Percentiles rank a stretch among this genome's conserved stretches.
phyloP scores from a whole-genome alignment of 2,888 invertebrate species.

The Alviniconcha strummeri region DNA sequence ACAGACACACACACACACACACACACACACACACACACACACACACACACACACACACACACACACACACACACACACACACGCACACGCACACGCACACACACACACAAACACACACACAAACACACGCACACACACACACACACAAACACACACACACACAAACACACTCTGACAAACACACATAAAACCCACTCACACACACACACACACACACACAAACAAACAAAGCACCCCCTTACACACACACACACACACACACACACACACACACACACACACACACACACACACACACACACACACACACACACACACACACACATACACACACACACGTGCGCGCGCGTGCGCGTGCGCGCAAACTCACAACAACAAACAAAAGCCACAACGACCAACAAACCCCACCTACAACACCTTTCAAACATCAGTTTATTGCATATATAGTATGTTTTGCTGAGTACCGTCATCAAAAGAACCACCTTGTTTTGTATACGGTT shows the following conservation, averaged over 20 bases:
- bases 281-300: constrained; percentile 5
- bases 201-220: not conserved
- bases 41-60: not conserved
- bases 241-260: not conserved
- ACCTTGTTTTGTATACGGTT: too few relatives aligned
- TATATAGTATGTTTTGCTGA: too few relatives aligned
- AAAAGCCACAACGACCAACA: too few relatives aligned
- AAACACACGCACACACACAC: not conserved
- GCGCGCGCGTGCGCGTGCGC: too few relatives aligned
- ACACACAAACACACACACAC: not conserved
- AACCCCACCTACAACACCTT: too few relatives aligned
- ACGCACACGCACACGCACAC: not conserved
- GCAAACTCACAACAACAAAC: too few relatives aligned
- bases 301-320: not conserved
- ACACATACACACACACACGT: not conserved
- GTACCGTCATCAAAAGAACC: too few relatives aligned
- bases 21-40: not conserved
- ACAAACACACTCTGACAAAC: not conserved
- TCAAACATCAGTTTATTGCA: too few relatives aligned
- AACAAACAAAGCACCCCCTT: constrained; percentile 6
- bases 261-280: constrained; percentile 3
- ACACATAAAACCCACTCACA: not conserved
- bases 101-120: not conserved
- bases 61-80: not conserved
- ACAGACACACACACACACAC: not conserved